Conservation (phyloP, 2,113 vertebrate genomes). For the Lota lota region DNA sequence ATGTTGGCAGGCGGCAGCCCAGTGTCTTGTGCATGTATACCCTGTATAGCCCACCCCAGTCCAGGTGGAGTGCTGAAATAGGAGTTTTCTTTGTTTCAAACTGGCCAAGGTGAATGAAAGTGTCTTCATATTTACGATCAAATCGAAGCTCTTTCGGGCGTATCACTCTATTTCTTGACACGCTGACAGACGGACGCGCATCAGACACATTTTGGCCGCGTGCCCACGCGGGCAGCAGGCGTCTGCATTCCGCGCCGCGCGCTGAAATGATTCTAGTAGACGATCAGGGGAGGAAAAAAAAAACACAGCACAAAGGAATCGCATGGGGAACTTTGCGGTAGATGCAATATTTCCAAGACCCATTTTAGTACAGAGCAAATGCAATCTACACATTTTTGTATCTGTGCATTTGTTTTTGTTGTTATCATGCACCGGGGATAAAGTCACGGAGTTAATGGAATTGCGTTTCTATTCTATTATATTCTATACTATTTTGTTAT, state of each 20-base stretch:
- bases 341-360: conserved; percentile 12
- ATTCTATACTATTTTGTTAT: neutral
- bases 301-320: conserved; percentile 61
- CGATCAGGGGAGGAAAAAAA: conserved; percentile 19
- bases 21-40: neutral
- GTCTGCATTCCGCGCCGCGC: conserved; percentile 62
- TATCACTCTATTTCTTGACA: conserved; percentile 7
- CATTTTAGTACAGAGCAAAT: neutral
- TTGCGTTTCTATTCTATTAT: conserved; percentile 6
- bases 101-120: conserved; percentile 19
- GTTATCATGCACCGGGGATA: neutral
- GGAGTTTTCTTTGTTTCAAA: conserved; percentile 67
- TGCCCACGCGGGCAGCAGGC: conserved; percentile 59
- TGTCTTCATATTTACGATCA: conserved; percentile 1
- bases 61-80: neutral
- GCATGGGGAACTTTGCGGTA: conserved; percentile 60
- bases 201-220: conserved; percentile 62
- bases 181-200: conserved; percentile 56
- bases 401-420: neutral
- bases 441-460: neutral
- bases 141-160: too few relatives aligned
- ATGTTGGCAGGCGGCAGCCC: neutral
- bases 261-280: conserved; percentile 47
- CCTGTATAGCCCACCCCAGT: conserved; percentile 10
- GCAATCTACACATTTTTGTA: neutral